These are phyloP conservation scores for Eupithecia inturbata DNA, from an alignment of 2,888 invertebrate species.

Conservation along the genomic window DNA sequence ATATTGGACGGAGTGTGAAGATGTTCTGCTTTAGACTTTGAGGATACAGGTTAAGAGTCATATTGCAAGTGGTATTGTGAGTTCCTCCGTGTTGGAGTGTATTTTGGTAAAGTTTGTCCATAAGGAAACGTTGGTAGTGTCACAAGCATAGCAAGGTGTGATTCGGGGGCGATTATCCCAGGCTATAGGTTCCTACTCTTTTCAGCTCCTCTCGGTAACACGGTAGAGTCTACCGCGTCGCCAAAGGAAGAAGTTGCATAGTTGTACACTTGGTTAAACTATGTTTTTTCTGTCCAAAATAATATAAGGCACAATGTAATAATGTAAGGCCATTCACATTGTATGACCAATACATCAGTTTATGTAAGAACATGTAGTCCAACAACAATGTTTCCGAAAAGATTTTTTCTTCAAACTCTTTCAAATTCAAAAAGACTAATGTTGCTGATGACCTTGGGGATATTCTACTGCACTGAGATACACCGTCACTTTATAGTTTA, in stretches of 20 bases:
- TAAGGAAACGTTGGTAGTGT: neutral
- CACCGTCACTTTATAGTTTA: neutral
- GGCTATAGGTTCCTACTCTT: neutral
- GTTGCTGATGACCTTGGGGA: too few species aligned
- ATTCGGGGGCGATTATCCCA: neutral
- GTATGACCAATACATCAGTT: too few species aligned
- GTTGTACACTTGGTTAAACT: too few species aligned
- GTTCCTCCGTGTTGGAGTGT: neutral
- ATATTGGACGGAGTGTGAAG: neutral
- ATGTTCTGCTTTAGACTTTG: neutral
- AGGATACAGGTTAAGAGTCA: neutral
- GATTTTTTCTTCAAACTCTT: too few species aligned
- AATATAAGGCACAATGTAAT: too few species aligned
- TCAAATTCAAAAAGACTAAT: too few species aligned
- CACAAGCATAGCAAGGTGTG: neutral
- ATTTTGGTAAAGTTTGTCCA: conserved; percentile 1
- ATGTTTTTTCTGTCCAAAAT: too few species aligned
- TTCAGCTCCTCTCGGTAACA: neutral
- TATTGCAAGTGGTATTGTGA: neutral
- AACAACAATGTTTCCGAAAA: too few species aligned
- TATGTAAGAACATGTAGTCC: too few species aligned
- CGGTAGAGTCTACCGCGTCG: neutral
- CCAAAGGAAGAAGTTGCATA: too few species aligned
- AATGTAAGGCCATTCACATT: too few species aligned
- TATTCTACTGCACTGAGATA: too few species aligned